Percentiles rank a stretch among this genome's conserved stretches.
phyloP scores from a whole-genome alignment of 2,797 vertebrate genomes.

The Gymnopithys bicolor region DNA sequence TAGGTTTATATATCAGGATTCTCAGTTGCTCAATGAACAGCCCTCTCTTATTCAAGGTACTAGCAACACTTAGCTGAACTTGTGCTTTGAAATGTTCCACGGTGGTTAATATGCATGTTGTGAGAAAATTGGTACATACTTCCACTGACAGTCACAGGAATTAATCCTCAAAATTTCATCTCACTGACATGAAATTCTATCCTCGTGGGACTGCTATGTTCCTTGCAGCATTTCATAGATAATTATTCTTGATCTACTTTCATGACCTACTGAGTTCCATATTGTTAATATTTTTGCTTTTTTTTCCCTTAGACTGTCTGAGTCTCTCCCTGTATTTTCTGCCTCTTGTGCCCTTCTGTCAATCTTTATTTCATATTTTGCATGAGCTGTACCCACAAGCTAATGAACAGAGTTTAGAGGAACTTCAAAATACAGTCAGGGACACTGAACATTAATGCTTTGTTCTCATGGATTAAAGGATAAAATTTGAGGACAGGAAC shows the following conservation, averaged over 20 bases:
- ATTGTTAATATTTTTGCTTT: accelerated
- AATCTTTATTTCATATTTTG: background rate
- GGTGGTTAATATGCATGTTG: background rate
- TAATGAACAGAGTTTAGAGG: background rate
- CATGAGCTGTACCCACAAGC: background rate
- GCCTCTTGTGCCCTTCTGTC: background rate
- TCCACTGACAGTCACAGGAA: background rate
- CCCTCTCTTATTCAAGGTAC: background rate
- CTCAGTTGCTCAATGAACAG: background rate
- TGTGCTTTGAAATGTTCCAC: background rate
- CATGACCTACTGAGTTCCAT: background rate
- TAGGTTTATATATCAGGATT: background rate
- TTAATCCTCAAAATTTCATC: background rate
- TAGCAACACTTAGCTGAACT: background rate
- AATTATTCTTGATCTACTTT: conserved; percentile 31
- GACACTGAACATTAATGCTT: background rate
- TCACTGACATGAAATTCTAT: background rate
- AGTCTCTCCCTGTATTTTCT: background rate
- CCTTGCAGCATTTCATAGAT: conserved; percentile 7
- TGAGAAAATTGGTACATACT: conserved; percentile 10
- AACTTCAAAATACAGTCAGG: background rate
- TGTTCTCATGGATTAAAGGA: background rate
- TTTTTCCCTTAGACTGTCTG: background rate
- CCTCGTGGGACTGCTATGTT: background rate
- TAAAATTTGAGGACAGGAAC: background rate